These are phyloP conservation scores for Thinocorus orbignyianus DNA, from an alignment of 2,113 vertebrate genomes.

Conservation along the genomic window DNA sequence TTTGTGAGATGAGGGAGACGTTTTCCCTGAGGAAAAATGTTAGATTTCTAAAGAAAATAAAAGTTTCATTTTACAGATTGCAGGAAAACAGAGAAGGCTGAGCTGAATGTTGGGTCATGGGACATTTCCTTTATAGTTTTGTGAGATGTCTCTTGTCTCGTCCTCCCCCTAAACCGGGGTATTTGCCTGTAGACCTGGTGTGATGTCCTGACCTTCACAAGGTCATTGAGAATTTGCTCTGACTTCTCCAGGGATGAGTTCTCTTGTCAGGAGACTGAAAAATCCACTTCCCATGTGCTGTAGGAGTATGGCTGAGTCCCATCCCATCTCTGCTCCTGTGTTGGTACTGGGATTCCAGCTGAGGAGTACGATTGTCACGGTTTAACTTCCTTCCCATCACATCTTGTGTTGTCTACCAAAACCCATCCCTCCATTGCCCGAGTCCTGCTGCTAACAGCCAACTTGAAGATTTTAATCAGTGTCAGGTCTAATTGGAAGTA, in stretches of 20 bases:
- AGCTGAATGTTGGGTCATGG: neutral
- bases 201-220: neutral
- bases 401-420: rapidly evolving
- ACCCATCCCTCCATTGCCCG: neutral
- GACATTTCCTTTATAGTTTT: neutral
- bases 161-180: neutral
- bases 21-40: neutral
- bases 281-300: rapidly evolving
- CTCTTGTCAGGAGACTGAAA: neutral
- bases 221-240: neutral
- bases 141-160: rapidly evolving
- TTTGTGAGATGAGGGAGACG: neutral
- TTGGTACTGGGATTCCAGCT: rapidly evolving
- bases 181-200: neutral
- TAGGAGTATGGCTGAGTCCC: rapidly evolving
- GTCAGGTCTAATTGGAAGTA: neutral
- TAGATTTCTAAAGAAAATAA: neutral
- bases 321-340: rapidly evolving
- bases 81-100: neutral
- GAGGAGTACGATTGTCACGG: rapidly evolving
- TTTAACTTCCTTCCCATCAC: rapidly evolving
- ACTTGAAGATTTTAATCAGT: neutral
- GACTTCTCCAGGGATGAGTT: rapidly evolving
- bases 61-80: neutral
- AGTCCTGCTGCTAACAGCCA: neutral